phyloP scores from a whole-genome alignment of 2,888 invertebrate genomes.

The Pegoplata infirma region DNA sequence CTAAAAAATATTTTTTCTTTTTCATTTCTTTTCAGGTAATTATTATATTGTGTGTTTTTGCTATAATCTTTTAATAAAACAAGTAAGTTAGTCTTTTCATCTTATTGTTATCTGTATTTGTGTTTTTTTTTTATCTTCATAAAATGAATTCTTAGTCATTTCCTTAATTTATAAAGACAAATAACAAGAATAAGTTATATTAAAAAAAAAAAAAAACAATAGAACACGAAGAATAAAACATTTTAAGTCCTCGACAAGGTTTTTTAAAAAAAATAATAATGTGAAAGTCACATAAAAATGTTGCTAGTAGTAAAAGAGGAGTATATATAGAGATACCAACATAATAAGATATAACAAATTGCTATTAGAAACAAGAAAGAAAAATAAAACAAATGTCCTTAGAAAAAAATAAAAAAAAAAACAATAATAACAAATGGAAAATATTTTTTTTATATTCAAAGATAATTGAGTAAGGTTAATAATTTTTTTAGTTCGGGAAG shows the following conservation, averaged over 20 bases:
- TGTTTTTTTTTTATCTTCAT: too few species aligned
- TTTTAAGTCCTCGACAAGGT: background rate
- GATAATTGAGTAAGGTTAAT: background rate
- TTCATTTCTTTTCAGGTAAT: background rate
- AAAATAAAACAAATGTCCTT: slow-evolving; percentile 1
- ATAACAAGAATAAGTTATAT: background rate
- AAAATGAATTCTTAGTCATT: background rate
- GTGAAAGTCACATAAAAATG: background rate
- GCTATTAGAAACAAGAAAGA: background rate
- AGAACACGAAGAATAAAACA: background rate
- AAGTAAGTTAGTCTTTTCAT: background rate
- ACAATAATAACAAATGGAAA: too few species aligned
- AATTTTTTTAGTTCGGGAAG: too few species aligned
- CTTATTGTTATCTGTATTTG: background rate
- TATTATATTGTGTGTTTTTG: background rate
- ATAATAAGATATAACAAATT: slow-evolving; percentile 23
- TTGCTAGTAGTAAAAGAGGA: too few species aligned
- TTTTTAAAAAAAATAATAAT: background rate
- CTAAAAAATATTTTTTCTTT: background rate
- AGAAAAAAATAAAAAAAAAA: background rate
- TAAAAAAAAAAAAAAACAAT: background rate
- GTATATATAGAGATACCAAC: background rate
- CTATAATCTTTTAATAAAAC: background rate
- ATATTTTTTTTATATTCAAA: background rate
- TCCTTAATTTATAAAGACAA: slow-evolving; percentile 12